Evolutionary conservation across 1,140 invertebrate species (phyloP), one percentile per base, ranked within the genome.

Genomic region (Leptestheria dahalacensis): DNA sequence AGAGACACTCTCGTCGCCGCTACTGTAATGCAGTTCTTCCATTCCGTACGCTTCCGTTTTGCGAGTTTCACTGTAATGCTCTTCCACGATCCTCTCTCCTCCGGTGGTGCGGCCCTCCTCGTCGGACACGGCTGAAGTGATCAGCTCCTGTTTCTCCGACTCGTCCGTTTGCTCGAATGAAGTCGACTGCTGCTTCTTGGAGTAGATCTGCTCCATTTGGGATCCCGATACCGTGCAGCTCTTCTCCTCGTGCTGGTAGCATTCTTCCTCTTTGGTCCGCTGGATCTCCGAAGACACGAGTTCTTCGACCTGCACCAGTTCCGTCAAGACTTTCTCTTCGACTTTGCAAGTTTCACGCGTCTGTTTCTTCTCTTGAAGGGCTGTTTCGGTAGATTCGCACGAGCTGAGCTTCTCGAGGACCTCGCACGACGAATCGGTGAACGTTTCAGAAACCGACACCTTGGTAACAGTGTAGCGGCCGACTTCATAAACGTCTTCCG

Each of bases 251-350:
- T 29, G 29, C 18, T 26, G 26, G 26, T 18, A 29, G 25, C 25
- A 29, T 20, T 55, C 53, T 29, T 55, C 28, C 18, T 26, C 33
- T n/a, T 33, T 26, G 18, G 33, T 33, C 3, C 20, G 28, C 33
- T 55, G 28, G 21, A 55, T 55, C 33, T 55, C 53, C 60, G 78
- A 63, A 41, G 24, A 65, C 64, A 64, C 64, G 67, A 63, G 70
- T 66, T 46, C 67, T 65, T 53, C 68, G 65, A 28, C 62, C 28
- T 48, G 61, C 20, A 61, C 64, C 63, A 59, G 48, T 33, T 48
- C 48, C 23, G 48, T 33, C 6, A 15, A 41, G 33, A 41, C 15
- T 6, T 9, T 41, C 0, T 55, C 53, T 33, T 55, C 26, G 15
- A 55, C 33, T 48, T 3, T 47, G 20, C 28, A 53, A 9, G 3